Evolutionary conservation across 2,888 invertebrate species (phyloP), one percentile per base, ranked within the genome.

Genomic region (Boloria euphrosyne): DNA sequence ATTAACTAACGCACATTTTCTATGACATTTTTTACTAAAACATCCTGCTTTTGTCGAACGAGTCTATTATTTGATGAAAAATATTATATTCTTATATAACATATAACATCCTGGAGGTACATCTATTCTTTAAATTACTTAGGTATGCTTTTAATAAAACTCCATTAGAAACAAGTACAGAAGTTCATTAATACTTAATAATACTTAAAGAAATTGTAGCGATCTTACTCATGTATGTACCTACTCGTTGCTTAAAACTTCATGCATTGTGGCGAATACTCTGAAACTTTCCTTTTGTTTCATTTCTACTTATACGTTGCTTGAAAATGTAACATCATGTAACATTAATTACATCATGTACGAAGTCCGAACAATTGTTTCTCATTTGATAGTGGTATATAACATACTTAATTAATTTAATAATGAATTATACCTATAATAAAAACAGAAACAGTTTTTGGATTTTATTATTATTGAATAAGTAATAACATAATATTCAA

Each of bases 241-340:
- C 31, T 31, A 65, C 74, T 77, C 74, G 69, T 70, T 71, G 69
- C 72, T 70, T 62, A 66, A 71, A 68, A 70, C 65, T 71, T 70
- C 64, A 65, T 68, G 58, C 66, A 65, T 54, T 65, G 64, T 64
- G 71, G 64, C 44, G 62, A 62, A 59, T 50, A 62, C 57, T 62
- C 47, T 38, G 51, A 47, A 70, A 71, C 61, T 71, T 70, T 61
- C 61, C 72, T 71, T 72, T 72, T 72, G 69, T 71, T 72, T 67
- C 67, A 60, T 64, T 67, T 66, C 59, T 66, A 66, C 68, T 68
- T 67, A 67, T 66, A 49, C 51, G 53, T n/a, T 16, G 61, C 55
- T 66, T 51, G 64, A 58, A 64, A 66, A 64, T 60, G 65, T 61
- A 67, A 65, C 55, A 61, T 66, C 18, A 65, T 68, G 55, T 71